Conservation (phyloP, 2,113 vertebrate species). For the Desmodus rotundus region DNA sequence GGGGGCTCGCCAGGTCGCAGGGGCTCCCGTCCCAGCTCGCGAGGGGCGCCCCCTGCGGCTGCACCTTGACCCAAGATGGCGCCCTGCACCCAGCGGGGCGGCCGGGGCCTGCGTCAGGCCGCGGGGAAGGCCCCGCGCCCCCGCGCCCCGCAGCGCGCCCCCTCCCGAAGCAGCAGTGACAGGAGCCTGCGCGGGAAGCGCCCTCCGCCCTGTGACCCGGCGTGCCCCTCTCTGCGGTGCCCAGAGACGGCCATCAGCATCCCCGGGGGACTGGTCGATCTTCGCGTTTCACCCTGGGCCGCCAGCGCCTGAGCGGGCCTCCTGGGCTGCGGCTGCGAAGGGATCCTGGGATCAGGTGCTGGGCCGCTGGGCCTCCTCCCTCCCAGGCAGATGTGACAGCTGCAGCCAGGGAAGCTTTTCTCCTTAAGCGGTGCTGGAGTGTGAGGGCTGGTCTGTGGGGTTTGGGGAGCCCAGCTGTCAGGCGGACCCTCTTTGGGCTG, state of each 20-base stretch:
- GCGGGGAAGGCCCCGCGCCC: not conserved
- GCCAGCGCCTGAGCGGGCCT: slow-evolving; percentile 60
- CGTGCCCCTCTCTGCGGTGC: slow-evolving; percentile 51
- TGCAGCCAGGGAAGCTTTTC: slow-evolving; percentile 48
- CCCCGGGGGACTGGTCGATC: slow-evolving; percentile 58
- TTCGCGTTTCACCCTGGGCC: slow-evolving; percentile 68
- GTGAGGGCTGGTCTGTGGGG: slow-evolving; percentile 29
- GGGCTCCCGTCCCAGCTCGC: not conserved
- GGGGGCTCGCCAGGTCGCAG: not conserved
- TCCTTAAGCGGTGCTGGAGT: not conserved
- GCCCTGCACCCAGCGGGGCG: slow-evolving; percentile 65
- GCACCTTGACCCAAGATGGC: slow-evolving; percentile 77
- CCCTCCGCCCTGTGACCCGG: slow-evolving; percentile 60
- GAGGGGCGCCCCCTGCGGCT: slow-evolving; percentile 57
- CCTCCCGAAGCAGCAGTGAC: not conserved
- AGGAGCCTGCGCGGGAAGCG: not conserved
- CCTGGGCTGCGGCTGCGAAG: slow-evolving; percentile 36
- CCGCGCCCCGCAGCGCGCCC: not conserved
- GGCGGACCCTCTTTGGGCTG: not conserved
- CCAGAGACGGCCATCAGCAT: slow-evolving; percentile 64
- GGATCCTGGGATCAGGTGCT: slow-evolving; percentile 73
- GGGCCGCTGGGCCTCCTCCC: slow-evolving; percentile 42
- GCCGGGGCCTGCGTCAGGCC: not conserved
- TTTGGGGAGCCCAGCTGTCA: slow-evolving; percentile 46
- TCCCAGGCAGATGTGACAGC: slow-evolving; percentile 70